Evolutionary conservation across 1,140 invertebrate species (phyloP).

Genomic region (Nautilus pompilius): DNA sequence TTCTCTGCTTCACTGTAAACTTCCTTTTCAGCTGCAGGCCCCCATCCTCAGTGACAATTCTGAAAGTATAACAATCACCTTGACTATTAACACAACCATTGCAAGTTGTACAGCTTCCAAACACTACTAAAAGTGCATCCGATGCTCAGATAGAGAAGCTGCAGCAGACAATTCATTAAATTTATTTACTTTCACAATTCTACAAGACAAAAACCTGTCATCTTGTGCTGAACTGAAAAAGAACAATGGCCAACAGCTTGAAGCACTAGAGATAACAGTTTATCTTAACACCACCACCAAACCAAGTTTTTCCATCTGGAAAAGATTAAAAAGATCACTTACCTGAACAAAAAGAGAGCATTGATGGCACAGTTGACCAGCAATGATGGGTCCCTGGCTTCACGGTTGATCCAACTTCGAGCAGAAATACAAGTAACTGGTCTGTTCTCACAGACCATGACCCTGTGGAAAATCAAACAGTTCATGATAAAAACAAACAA

Average conservation of each 20-base stretch:
- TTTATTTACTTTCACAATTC: no score
- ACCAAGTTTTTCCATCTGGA: no score
- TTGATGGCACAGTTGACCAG: constrained; percentile 77
- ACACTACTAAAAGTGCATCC: no score
- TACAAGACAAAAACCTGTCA: no score
- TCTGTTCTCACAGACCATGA: constrained; percentile 59
- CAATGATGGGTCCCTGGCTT: constrained; percentile 72
- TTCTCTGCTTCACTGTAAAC: constrained; percentile 66
- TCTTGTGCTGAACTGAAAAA: no score
- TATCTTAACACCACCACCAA: no score
- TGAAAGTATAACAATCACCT: constrained; percentile 46
- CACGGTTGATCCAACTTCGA: constrained; percentile 77
- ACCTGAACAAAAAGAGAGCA: constrained; percentile 68
- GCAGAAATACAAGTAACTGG: constrained; percentile 73
- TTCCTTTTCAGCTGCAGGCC: constrained; percentile 64
- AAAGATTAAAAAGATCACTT: constrained; percentile 18
- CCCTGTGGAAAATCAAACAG: constrained; percentile 31
- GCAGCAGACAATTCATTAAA: no score
- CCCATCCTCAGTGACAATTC: constrained; percentile 67
- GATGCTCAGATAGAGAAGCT: no score
- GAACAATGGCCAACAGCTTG: no score
- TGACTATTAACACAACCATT: background rate
- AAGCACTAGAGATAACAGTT: no score
- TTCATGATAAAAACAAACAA: no score
- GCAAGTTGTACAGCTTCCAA: no score